Conservation (phyloP, 1,140 invertebrate species). For the Stegodyphus mimosarum region DNA sequence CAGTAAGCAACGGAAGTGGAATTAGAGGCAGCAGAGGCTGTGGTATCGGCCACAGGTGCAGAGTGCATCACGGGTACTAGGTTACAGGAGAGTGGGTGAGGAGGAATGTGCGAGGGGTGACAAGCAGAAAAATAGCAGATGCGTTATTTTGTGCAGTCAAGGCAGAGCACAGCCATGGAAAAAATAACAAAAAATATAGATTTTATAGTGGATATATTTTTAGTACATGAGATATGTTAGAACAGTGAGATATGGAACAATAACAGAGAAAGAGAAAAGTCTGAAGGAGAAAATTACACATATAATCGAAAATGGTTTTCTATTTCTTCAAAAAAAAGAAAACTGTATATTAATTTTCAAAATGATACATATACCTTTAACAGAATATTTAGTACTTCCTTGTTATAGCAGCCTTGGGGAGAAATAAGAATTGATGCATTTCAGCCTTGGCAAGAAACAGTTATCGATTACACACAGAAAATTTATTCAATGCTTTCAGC, state of each 20-base stretch:
- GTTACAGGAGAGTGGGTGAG: constrained; percentile 36
- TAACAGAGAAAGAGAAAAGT: neutral
- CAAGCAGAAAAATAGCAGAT: constrained; percentile 14
- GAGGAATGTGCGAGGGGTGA: constrained; percentile 36
- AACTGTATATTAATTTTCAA: no score
- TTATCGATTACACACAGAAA: no score
- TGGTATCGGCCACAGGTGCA: constrained; percentile 63
- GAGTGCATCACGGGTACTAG: constrained; percentile 63
- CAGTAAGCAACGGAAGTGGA: constrained; percentile 93
- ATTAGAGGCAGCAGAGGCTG: constrained; percentile 79
- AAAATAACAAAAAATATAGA: neutral
- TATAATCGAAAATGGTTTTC: no score
- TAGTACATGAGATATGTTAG: no score
- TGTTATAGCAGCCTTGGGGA: no score
- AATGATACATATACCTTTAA: no score
- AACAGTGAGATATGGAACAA: neutral
- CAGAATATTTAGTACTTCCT: no score
- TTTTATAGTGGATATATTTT: neutral
- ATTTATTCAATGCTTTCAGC: no score
- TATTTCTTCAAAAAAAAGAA: no score
- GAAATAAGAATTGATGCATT: no score
- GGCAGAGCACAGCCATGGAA: constrained; percentile 21
- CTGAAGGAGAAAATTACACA: no score
- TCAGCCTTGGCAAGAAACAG: no score
- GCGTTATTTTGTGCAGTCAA: constrained; percentile 15